These are phyloP conservation scores for Hartigia nigra DNA, from an alignment of 2,888 invertebrate species.

Conservation along the genomic window DNA sequence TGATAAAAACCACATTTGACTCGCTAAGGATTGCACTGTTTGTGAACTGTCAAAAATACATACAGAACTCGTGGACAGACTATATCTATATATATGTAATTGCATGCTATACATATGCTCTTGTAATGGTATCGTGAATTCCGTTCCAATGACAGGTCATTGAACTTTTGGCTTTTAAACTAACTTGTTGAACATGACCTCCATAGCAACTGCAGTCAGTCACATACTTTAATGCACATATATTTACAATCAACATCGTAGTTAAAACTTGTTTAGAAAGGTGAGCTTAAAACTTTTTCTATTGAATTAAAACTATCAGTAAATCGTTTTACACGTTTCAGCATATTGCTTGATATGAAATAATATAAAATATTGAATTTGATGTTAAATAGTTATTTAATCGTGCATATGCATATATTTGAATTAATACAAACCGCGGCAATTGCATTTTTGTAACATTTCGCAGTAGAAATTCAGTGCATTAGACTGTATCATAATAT, in stretches of 20 bases:
- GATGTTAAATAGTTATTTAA: not conserved
- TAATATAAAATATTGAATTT: not conserved
- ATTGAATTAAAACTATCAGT: not conserved
- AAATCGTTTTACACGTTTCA: not conserved
- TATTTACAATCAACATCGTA: not conserved
- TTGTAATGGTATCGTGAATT: not conserved
- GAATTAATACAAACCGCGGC: not conserved
- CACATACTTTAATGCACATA: not conserved
- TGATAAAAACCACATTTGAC: not conserved
- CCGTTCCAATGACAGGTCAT: not conserved
- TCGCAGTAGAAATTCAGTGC: not conserved
- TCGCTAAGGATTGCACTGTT: not conserved
- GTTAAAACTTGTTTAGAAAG: not conserved
- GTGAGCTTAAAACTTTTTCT: not conserved
- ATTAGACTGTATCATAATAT: not conserved
- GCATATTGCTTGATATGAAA: not conserved
- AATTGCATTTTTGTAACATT: not conserved
- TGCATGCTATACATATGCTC: too few relatives aligned
- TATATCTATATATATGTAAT: not conserved
- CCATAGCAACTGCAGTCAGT: not conserved
- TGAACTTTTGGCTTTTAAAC: not conserved
- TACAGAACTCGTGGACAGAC: not conserved
- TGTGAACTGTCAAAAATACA: not conserved
- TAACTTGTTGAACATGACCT: not conserved
- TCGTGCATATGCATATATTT: not conserved